phyloP scores from a whole-genome alignment of 2,113 vertebrate genomes.

The Anolis sagrei region DNA sequence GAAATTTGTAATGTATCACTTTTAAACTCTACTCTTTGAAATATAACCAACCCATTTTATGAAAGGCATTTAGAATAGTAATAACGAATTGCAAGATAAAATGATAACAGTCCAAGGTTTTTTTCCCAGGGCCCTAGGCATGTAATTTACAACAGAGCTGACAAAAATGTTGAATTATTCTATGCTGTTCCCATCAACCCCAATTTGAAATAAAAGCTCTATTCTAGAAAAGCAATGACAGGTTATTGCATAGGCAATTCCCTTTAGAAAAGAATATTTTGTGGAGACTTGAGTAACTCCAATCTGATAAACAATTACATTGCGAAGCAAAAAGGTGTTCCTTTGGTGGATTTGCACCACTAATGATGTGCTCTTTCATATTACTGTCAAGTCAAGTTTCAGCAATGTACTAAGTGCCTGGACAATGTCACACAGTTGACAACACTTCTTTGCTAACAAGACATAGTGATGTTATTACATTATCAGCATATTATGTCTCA shows the following conservation, averaged over 20 bases:
- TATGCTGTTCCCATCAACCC: not conserved
- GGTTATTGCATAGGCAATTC: conserved; percentile 45
- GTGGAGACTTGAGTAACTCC: conserved; percentile 47
- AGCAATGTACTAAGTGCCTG: conserved; percentile 40
- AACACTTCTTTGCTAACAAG: conserved; percentile 38
- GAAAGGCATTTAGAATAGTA: not conserved
- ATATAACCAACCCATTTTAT: not conserved
- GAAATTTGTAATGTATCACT: no score
- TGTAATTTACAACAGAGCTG: not conserved
- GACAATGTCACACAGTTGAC: conserved; percentile 42
- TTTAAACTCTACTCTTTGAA: not conserved
- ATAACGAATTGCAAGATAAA: conserved; percentile 1
- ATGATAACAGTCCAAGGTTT: conserved; percentile 28
- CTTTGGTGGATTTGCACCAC: conserved; percentile 40
- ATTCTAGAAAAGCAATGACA: conserved; percentile 34
- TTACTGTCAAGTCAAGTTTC: conserved; percentile 40
- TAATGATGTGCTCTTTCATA: conserved; percentile 36
- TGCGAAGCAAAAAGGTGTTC: conserved; percentile 19
- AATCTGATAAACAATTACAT: conserved; percentile 40
- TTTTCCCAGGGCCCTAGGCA: not conserved
- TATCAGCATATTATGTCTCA: conserved; percentile 46
- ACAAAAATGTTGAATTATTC: conserved; percentile 30
- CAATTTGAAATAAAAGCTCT: conserved; percentile 48
- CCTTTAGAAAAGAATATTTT: conserved; percentile 15
- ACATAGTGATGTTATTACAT: conserved; percentile 40